Base-by-base conservation (phyloP, 2,797 vertebrate genomes). In the Pachyuromys duprasi region DNA sequence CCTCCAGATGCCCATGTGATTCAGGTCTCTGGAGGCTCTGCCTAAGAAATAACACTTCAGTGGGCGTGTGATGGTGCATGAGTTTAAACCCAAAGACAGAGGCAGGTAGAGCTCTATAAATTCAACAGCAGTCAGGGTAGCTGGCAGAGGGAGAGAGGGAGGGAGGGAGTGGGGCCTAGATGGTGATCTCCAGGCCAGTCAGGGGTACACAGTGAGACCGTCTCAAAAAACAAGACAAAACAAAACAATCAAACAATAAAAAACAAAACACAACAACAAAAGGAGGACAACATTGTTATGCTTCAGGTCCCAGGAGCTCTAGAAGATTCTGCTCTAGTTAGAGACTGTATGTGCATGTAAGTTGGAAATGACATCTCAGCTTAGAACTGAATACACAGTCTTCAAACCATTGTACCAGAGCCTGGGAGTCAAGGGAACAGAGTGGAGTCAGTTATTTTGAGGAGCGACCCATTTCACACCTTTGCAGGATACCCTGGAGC, bases 381-480 rank as follows among this genome's bases (percentile, higher is more conserved):
- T 90, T 86, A 36, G 24, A 42, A n/a, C 28, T 86, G 82, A 96
- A 79, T 31, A 39, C 69, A 76, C 13, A 33, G 79, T 20, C 81
- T 92, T 78, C 67, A 75, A 70, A 3, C 42, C 65, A 26, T 49
- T 57, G 26, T 36, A 15, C 31, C 70, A 81, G 87, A 86, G 76
- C 72, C 62, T 84, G 79, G 55, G 91, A 94, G 62, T 12, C 36
- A 67, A 93, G 82, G 75, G 92, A 95, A 75, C 0, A 0, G 60
- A 76, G 60, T 39, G 42, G 53, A 95, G 12, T 45, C 49, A 80
- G 86, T 53, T 31, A 22, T 95, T 78, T 79, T 93, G 83, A 95
- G 91, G 86, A 80, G 45, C 4, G 39, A 79, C 82, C 86, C 49
- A 5, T 49, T 88, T 86, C 74, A 26, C 39, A 69, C 88, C n/a